Percentiles rank a stretch among this genome's conserved stretches.
phyloP scores from a whole-genome alignment of 2,797 vertebrate genomes.

The Furcifer pardalis region DNA sequence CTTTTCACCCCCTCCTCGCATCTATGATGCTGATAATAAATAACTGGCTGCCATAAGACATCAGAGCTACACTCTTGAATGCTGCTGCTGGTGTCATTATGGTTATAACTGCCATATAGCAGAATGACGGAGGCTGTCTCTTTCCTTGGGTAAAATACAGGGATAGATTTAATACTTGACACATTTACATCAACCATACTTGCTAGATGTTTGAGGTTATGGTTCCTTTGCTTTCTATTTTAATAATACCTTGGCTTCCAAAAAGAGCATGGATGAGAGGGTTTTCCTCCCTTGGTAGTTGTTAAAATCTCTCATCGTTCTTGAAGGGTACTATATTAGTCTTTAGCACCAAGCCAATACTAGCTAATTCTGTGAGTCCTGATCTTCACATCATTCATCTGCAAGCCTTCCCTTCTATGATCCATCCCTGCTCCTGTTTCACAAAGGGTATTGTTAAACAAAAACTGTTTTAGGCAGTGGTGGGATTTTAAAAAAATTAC shows the following conservation, averaged over 20 bases:
- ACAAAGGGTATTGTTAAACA: too few relatives aligned
- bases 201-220: conserved; percentile 41
- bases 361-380: too few relatives aligned
- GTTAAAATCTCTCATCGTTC: conserved; percentile 37
- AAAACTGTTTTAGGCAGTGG: too few relatives aligned
- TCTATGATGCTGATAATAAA: conserved; percentile 28
- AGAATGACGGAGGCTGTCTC: conserved; percentile 35
- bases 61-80: not conserved
- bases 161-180: conserved; percentile 16
- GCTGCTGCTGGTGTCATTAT: not conserved
- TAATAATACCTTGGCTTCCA: conserved; percentile 39
- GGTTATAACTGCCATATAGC: not conserved
- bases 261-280: conserved; percentile 29
- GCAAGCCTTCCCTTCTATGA: too few relatives aligned
- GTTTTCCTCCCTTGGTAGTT: not conserved
- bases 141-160: not conserved
- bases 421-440: too few relatives aligned
- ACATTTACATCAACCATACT: conserved; percentile 28
- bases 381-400: too few relatives aligned
- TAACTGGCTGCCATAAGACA: conserved; percentile 1
- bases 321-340: too few relatives aligned
- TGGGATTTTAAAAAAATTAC: too few relatives aligned
- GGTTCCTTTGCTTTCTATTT: conserved; percentile 45
- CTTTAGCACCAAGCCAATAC: too few relatives aligned
- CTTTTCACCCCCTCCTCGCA: not conserved